phyloP scores from a whole-genome alignment of 2,797 vertebrate species.

The Sciaenops ocellatus region DNA sequence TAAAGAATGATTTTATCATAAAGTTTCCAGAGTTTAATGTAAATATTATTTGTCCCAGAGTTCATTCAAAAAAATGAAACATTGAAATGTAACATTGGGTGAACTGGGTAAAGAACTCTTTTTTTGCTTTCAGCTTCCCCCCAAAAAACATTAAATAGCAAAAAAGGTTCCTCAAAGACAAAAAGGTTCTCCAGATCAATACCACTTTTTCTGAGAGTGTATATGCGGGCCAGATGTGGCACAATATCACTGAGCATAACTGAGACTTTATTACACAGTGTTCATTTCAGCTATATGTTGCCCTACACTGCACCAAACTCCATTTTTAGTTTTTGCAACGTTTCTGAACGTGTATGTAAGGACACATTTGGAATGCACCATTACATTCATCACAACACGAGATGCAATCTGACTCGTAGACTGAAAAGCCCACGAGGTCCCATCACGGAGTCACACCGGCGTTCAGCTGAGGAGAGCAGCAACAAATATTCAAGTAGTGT shows the following conservation, averaged over 20 bases:
- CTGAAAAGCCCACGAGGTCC: not conserved
- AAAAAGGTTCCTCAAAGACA: no score
- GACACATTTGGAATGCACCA: constrained; percentile 1
- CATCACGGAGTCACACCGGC: not conserved
- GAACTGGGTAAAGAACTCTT: no score
- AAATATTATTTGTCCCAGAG: no score
- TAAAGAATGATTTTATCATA: no score
- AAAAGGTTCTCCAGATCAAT: no score
- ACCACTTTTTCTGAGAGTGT: not conserved
- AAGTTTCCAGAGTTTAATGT: no score
- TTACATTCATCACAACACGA: constrained; percentile 2
- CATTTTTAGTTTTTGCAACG: not conserved
- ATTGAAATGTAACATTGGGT: no score
- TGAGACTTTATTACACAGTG: not conserved
- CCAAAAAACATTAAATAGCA: no score
- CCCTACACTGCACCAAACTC: not conserved
- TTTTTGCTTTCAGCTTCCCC: no score
- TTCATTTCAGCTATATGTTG: not conserved
- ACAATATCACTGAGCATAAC: not conserved
- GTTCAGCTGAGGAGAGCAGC: not conserved
- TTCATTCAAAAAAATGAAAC: no score
- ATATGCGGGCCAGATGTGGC: not conserved
- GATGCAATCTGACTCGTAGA: not conserved
- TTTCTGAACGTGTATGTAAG: not conserved
- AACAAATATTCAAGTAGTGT: not conserved